Base-by-base conservation (phyloP, 2,888 invertebrate genomes). In the Eulithis testata region DNA sequence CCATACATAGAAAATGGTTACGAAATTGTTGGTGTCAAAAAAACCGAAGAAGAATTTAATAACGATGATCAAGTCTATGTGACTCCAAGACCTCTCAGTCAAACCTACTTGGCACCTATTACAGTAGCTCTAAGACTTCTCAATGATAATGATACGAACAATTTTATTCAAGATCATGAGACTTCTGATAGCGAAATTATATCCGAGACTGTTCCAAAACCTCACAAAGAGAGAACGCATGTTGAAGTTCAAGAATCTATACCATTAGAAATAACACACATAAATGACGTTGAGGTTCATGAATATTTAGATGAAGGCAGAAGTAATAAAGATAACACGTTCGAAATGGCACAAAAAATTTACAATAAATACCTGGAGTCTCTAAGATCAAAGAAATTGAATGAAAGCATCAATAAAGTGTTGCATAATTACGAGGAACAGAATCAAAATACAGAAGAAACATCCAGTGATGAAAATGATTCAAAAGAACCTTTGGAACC, bases 191-290 rank as follows among this genome's bases (percentile, higher is more conserved):
- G 89, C 68, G 93, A 93, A 78, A 69, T 89, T 4, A 72, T 91
- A 61, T 70, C 86, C 43, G 80, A 89, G 49, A 88, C 89, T 54
- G 86, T 93, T 9, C 77, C 84, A 65, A 85, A 77, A 66, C 93
- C 94, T 8, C 76, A 83, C 12, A 88, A 84, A 65, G 89, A 89
- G 58, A 94, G 89, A 73, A 94, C 95, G 0, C 83, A 92, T 44
- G 95, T 96, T 1, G 95, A 96, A 86, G 85, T 96, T 4, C 95
- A 96, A 75, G 91, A 95, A 81, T 95, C 95, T 0, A 86, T 95
- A 14, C 95, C 95, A 0, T 83, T 94, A 64, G 94, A 94, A 56
- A 90, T 91, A 45, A 93, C 89, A 36, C 91, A 93, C 63, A 91
- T 92, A 43, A 92, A 93, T 68, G 91, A 90, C 43, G 88, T 93